phyloP scores from a whole-genome alignment of 2,797 vertebrate species.

The Otolemur crassicaudatus region DNA sequence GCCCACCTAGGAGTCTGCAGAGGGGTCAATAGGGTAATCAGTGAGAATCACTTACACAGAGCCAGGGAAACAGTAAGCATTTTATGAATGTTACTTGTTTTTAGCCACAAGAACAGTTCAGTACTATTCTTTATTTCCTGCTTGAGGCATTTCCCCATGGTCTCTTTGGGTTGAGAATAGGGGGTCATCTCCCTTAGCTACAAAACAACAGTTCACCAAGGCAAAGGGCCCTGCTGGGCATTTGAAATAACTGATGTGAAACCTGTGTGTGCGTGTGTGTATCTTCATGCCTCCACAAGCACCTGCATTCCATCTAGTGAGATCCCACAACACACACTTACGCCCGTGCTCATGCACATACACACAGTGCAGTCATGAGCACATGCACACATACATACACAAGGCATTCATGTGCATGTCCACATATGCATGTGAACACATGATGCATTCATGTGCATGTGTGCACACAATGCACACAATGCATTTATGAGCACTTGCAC shows the following conservation, averaged over 20 bases:
- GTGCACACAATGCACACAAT: background rate
- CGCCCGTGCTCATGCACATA: accelerated
- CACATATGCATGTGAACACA: background rate
- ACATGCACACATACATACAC: accelerated
- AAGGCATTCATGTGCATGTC: too few relatives aligned
- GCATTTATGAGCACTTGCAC: too few relatives aligned
- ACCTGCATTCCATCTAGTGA: background rate
- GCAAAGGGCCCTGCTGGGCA: background rate
- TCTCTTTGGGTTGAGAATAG: background rate
- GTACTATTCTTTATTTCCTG: background rate
- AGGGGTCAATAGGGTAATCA: background rate
- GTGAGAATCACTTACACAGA: background rate
- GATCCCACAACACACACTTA: too few relatives aligned
- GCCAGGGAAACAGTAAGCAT: background rate
- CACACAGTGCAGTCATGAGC: background rate
- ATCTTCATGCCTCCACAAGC: accelerated
- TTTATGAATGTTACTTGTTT: background rate
- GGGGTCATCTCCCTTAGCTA: background rate
- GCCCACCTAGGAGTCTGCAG: background rate
- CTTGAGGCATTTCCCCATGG: background rate
- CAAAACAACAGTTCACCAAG: background rate
- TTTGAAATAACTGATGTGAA: background rate
- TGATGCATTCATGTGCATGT: background rate
- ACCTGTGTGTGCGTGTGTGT: background rate
- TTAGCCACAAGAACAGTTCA: background rate